A percentile compares a stretch with the other conserved stretches of the same genome.
Evolutionary conservation across 2,113 vertebrate species (phyloP).

Genomic region (Semnornis frantzii): DNA sequence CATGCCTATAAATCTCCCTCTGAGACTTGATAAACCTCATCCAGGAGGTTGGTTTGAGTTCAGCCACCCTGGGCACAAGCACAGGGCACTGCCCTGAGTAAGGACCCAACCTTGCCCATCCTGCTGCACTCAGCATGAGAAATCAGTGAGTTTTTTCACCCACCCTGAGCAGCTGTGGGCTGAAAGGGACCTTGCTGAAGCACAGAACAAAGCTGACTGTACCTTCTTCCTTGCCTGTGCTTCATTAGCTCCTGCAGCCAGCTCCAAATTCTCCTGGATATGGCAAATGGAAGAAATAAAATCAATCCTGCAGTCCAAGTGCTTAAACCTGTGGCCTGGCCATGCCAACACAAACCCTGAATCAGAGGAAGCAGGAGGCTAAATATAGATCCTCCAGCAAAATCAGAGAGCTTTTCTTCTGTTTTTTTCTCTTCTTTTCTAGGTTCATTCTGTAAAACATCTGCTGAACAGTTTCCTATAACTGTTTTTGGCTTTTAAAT

Average conservation of each 20-base stretch:
- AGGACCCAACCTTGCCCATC: fast-evolving
- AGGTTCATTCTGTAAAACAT: constrained; percentile 80
- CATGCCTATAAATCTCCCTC: not conserved
- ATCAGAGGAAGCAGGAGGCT: constrained; percentile 80
- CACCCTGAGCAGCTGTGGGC: not conserved
- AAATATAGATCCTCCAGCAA: constrained; percentile 80
- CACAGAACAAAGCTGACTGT: not conserved
- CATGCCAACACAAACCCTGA: constrained; percentile 74
- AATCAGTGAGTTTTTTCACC: not conserved
- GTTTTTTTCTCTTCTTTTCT: constrained; percentile 42
- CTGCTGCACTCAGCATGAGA: not conserved
- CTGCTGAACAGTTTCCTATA: constrained; percentile 87
- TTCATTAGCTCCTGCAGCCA: not conserved
- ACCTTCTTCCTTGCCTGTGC: not conserved
- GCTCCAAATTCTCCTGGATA: constrained; percentile 1
- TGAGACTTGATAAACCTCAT: not conserved
- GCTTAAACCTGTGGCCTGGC: constrained; percentile 49
- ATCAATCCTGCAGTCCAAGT: constrained; percentile 54
- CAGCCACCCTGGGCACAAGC: not conserved
- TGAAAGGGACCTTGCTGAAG: not conserved
- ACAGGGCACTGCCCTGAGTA: not conserved
- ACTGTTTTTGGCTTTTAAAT: constrained; percentile 86
- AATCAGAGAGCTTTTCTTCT: constrained; percentile 53
- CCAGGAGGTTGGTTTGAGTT: not conserved
- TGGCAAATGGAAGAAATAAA: constrained; percentile 48